Evolutionary conservation across 2,888 invertebrate species (phyloP).

Genomic region (Biston stratarius): DNA sequence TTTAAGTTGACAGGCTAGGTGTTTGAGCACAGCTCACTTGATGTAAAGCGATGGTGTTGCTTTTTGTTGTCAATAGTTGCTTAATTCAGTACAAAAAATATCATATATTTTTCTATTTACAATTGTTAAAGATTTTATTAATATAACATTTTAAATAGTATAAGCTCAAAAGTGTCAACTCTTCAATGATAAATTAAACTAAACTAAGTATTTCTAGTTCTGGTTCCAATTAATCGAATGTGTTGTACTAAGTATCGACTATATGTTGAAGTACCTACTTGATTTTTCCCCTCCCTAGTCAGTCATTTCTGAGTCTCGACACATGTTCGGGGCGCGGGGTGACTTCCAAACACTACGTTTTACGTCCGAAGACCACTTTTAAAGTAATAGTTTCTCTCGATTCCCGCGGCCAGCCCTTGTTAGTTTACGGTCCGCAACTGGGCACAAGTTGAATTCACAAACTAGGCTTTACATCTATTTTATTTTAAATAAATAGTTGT

Average conservation of each 20-base stretch:
- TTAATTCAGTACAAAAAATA: no score
- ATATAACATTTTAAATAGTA: no score
- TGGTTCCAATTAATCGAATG: no score
- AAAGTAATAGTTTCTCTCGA: slow-evolving; percentile 78
- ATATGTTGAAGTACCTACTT: slow-evolving; percentile 17
- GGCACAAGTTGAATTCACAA: slow-evolving; percentile 47
- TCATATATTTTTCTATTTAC: no score
- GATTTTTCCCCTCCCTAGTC: slow-evolving; percentile 28
- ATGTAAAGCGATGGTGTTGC: no score
- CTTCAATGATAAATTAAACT: no score
- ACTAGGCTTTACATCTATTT: slow-evolving; percentile 37
- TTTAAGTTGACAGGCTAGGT: no score
- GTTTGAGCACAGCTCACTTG: no score
- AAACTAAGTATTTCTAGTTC: no score
- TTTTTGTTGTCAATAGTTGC: no score
- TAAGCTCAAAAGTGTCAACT: no score
- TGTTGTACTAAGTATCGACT: neutral
- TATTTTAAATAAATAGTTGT: slow-evolving; percentile 6
- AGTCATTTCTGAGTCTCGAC: slow-evolving; percentile 34
- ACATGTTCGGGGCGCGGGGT: slow-evolving; percentile 55
- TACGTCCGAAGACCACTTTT: slow-evolving; percentile 70
- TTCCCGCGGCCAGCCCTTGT: slow-evolving; percentile 67
- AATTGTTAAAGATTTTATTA: no score
- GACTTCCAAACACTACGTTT: slow-evolving; percentile 77
- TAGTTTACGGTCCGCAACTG: slow-evolving; percentile 60